phyloP scores from a whole-genome alignment of 2,888 invertebrate species.

The Thecocarcelia acutangulata region DNA sequence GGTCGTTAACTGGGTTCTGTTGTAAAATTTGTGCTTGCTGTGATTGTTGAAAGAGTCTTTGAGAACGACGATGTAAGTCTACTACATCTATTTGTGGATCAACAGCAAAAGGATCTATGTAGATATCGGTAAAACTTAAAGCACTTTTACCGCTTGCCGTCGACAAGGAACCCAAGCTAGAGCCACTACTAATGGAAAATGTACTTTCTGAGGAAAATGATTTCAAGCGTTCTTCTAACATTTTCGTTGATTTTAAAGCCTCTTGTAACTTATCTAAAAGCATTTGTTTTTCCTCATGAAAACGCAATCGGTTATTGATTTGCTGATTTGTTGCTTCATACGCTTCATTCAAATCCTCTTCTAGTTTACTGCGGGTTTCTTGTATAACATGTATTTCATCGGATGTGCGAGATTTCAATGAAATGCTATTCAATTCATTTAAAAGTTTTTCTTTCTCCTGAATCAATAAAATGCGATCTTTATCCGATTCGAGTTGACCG shows the following conservation, averaged over 20 bases:
- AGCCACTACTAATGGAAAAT: conserved; percentile 95
- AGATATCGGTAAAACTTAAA: conserved; percentile 95
- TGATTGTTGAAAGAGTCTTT: conserved; percentile 84
- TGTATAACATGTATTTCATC: conserved; percentile 94
- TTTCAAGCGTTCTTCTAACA: conserved; percentile 94
- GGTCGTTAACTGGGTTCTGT: conserved; percentile 65
- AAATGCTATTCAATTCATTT: conserved; percentile 93
- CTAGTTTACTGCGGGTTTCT: conserved; percentile 91
- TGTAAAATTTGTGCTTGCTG: conserved; percentile 73
- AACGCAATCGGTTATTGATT: conserved; percentile 93
- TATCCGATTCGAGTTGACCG: conserved; percentile 96
- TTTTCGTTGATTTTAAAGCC: conserved; percentile 93
- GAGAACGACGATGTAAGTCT: conserved; percentile 93
- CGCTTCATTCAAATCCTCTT: conserved; percentile 95
- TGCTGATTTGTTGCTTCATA: conserved; percentile 91
- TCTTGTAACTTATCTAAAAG: conserved; percentile 93
- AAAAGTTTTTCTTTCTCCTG: conserved; percentile 98
- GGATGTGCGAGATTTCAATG: conserved; percentile 88
- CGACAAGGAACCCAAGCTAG: conserved; percentile 94
- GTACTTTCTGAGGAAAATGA: conserved; percentile 95
- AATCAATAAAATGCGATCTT: conserved; percentile 94
- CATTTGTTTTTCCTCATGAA: conserved; percentile 95
- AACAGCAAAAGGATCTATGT: conserved; percentile 90
- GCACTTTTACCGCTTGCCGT: conserved; percentile 96
- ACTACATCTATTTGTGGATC: conserved; percentile 93